Conservation (phyloP, 2,797 vertebrate species). For the Aplochiton taeniatus region DNA sequence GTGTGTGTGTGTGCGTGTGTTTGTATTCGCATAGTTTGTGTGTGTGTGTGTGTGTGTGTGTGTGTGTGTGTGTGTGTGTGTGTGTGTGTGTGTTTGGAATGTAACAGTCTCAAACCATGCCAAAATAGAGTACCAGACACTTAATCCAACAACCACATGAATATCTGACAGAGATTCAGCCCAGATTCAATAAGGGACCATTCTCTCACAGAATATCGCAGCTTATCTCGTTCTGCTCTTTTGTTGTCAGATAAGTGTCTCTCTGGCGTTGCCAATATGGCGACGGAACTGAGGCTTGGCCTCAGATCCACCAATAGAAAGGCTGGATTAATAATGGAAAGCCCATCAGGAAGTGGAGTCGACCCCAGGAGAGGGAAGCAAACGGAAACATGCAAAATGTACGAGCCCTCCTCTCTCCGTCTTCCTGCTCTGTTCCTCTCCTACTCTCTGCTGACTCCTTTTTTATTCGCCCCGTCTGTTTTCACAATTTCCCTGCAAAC, state of each 20-base stretch:
- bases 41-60: too few relatives aligned
- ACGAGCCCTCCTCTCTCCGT: conserved; percentile 47
- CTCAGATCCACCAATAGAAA: conserved; percentile 63
- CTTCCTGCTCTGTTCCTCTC: conserved; percentile 8
- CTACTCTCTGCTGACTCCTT: not conserved
- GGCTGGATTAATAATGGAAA: conserved; percentile 73
- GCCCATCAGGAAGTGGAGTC: conserved; percentile 66
- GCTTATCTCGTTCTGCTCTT: conserved; percentile 49
- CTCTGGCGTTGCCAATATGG: conserved; percentile 51
- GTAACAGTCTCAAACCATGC: conserved; percentile 9
- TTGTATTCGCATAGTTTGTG: not conserved
- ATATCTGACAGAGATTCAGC: conserved; percentile 37
- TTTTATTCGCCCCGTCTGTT: conserved; percentile 8
- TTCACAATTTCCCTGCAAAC: conserved; percentile 1
- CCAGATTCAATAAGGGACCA: conserved; percentile 36
- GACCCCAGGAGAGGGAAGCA: conserved; percentile 61
- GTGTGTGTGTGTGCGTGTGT: not conserved
- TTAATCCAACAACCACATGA: conserved; percentile 23
- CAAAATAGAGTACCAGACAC: conserved; percentile 28
- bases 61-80: not conserved
- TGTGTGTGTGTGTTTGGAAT: conserved; percentile 17
- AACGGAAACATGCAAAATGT: conserved; percentile 70
- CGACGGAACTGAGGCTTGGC: conserved; percentile 44
- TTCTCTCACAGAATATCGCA: conserved; percentile 24
- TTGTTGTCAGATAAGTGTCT: conserved; percentile 14